phyloP scores from a whole-genome alignment of 2,888 invertebrate genomes.

The Chalcis sispes region DNA sequence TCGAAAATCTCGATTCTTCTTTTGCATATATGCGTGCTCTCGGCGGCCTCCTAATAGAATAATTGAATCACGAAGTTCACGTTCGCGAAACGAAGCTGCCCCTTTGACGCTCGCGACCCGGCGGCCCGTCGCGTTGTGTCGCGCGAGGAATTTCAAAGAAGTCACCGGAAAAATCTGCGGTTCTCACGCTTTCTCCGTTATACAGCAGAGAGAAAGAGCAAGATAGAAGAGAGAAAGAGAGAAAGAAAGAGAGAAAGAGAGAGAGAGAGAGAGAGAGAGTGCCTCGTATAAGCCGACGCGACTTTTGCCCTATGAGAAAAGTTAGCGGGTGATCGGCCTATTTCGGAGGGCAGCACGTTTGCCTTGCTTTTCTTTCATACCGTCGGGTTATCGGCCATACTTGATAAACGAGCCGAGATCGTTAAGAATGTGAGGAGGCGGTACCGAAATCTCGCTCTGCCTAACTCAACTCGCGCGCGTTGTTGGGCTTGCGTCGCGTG shows the following conservation, averaged over 20 bases:
- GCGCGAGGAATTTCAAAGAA: conserved; percentile 55
- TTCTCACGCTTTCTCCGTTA: conserved; percentile 59
- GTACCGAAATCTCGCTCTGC: too few species aligned
- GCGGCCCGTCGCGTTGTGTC: too few species aligned
- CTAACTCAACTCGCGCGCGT: too few species aligned
- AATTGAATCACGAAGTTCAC: conserved; percentile 58
- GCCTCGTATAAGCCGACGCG: too few species aligned
- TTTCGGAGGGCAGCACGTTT: conserved; percentile 22
- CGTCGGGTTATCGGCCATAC: too few species aligned
- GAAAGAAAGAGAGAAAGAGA: background rate
- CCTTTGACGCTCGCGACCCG: too few species aligned
- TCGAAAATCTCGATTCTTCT: background rate
- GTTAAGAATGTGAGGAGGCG: too few species aligned
- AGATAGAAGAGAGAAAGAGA: background rate
- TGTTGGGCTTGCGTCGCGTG: too few species aligned
- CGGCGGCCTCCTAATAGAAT: conserved; percentile 44
- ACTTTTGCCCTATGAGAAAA: too few species aligned
- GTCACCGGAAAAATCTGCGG: conserved; percentile 56
- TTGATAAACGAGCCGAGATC: too few species aligned
- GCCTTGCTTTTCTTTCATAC: background rate
- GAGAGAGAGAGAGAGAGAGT: conserved; percentile 5
- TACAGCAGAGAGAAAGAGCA: background rate
- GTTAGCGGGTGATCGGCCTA: background rate
- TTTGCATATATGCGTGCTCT: background rate
- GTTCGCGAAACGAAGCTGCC: conserved; percentile 13